Evolutionary conservation across 2,797 vertebrate genomes (phyloP).

Genomic region (Gymnoscopelus braueri): DNA sequence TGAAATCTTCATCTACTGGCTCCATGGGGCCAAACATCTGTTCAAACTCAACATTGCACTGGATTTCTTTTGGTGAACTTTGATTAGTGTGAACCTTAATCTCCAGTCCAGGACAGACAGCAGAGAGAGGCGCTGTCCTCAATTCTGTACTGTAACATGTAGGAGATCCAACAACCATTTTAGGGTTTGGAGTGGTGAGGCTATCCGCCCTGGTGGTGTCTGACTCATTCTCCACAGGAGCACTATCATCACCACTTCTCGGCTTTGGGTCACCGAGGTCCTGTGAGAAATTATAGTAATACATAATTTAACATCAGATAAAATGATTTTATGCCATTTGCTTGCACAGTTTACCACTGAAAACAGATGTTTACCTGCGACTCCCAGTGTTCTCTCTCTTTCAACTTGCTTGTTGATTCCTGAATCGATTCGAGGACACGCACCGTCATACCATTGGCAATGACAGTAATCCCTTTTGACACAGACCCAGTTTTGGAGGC

Average conservation of each 20-base stretch:
- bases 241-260: neutral
- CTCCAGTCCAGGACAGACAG: neutral
- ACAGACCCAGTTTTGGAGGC: slow-evolving; percentile 1
- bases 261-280: neutral
- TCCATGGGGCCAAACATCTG: slow-evolving; percentile 42
- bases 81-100: neutral
- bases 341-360: neutral
- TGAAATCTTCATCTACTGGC: slow-evolving; percentile 56
- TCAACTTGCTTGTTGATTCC: slow-evolving; percentile 38
- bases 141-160: slow-evolving; percentile 7
- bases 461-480: slow-evolving; percentile 13
- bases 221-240: neutral
- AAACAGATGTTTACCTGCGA: slow-evolving; percentile 43
- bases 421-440: slow-evolving; percentile 51
- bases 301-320: neutral
- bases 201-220: slow-evolving; percentile 16
- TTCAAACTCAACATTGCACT: slow-evolving; percentile 1
- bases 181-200: neutral
- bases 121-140: neutral
- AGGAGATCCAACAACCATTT: neutral
- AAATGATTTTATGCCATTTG: neutral
- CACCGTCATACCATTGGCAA: slow-evolving; percentile 41
- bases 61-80: neutral
- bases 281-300: neutral
- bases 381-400: slow-evolving; percentile 45